Percentiles rank a stretch among this genome's conserved stretches.
Conservation (phyloP, 2,888 invertebrate species). For the Machimus atricapillus region DNA sequence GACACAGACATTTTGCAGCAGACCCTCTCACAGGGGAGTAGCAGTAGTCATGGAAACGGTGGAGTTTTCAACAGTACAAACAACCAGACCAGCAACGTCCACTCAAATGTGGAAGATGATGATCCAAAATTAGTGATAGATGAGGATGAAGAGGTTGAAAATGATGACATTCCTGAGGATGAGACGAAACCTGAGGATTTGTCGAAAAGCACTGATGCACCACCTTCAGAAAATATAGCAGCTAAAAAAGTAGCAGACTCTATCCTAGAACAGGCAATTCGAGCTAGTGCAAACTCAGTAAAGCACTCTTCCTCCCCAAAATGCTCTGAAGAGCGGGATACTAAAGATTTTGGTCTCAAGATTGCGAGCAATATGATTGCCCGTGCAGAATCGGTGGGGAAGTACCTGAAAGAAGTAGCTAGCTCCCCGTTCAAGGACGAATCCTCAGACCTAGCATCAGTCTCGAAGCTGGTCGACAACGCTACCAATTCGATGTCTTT, state of each 20-base stretch:
- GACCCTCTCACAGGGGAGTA: slow-evolving; percentile 57
- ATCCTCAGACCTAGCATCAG: slow-evolving; percentile 76
- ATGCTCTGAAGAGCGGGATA: slow-evolving; percentile 1
- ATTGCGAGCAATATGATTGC: slow-evolving; percentile 68
- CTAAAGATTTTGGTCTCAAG: slow-evolving; percentile 64
- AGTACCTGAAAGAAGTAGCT: slow-evolving; percentile 59
- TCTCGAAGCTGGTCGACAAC: slow-evolving; percentile 77
- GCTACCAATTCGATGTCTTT: slow-evolving; percentile 71
- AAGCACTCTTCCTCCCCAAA: background rate
- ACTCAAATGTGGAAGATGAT: slow-evolving; percentile 65
- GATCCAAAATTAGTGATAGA: slow-evolving; percentile 63
- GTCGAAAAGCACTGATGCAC: background rate
- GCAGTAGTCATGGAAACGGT: slow-evolving; percentile 46
- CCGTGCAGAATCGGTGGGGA: slow-evolving; percentile 62
- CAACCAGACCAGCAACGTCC: slow-evolving; percentile 54
- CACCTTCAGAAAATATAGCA: slow-evolving; percentile 53
- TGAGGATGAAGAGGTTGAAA: slow-evolving; percentile 57
- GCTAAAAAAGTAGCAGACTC: slow-evolving; percentile 69
- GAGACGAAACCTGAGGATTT: slow-evolving; percentile 52
- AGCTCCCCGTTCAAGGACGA: slow-evolving; percentile 64
- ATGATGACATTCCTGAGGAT: slow-evolving; percentile 49
- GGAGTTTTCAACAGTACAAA: slow-evolving; percentile 27
- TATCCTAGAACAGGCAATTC: slow-evolving; percentile 65
- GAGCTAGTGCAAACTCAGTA: slow-evolving; percentile 53
- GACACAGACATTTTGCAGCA: slow-evolving; percentile 60